These are phyloP conservation scores for Microcaecilia unicolor DNA, from an alignment of 2,797 vertebrate genomes.

Conservation along the genomic window DNA sequence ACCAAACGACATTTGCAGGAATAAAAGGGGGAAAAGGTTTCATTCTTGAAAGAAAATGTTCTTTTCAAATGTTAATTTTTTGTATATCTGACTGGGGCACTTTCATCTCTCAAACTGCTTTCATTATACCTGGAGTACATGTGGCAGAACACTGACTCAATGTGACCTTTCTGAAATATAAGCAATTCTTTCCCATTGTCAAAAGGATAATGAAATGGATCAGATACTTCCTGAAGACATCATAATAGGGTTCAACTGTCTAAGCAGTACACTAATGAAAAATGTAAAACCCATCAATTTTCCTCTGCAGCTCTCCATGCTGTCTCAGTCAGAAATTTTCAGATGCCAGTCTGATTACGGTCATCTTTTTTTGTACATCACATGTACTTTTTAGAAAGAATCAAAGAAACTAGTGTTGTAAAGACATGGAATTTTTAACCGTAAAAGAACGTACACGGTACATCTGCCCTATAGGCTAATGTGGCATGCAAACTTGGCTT, in stretches of 20 bases:
- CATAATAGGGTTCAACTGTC: conserved; percentile 61
- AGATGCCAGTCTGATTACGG: conserved; percentile 11
- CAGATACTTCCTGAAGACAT: conserved; percentile 57
- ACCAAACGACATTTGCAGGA: conserved; percentile 21
- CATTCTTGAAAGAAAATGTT: too few species aligned
- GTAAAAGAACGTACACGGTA: too few species aligned
- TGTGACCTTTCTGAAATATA: conserved; percentile 61
- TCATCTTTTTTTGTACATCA: too few species aligned
- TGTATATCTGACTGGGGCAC: conserved; percentile 36
- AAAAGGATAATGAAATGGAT: conserved; percentile 52
- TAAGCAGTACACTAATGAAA: conserved; percentile 54
- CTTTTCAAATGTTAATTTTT: conserved; percentile 55
- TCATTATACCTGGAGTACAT: conserved; percentile 37
- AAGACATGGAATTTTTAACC: too few species aligned
- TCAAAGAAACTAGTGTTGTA: too few species aligned
- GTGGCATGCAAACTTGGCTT: too few species aligned
- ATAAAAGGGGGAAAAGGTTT: too few species aligned
- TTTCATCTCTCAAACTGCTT: conserved; percentile 31
- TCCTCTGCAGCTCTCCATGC: conserved; percentile 17
- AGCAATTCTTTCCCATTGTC: conserved; percentile 58
- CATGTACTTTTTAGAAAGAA: conserved; percentile 20
- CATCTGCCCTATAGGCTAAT: too few species aligned
- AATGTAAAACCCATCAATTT: conserved; percentile 49
- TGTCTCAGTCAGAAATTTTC: conserved; percentile 33
- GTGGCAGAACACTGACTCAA: conserved; percentile 42